Percentiles rank a stretch among this genome's conserved stretches.
These are phyloP conservation scores for Cheumatopsyche charites DNA, from an alignment of 1,140 invertebrate species.

Conservation along the genomic window DNA sequence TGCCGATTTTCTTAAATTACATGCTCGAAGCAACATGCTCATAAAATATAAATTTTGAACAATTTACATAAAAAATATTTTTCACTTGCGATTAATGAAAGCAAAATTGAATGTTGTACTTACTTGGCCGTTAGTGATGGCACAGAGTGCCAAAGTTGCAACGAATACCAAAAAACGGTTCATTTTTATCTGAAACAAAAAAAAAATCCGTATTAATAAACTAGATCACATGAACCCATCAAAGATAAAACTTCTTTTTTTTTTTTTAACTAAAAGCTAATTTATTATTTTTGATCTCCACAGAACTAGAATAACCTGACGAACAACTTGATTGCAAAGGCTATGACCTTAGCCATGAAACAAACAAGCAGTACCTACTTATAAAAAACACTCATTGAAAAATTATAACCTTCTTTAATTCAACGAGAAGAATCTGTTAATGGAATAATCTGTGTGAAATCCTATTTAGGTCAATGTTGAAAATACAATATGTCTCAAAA, in stretches of 20 bases:
- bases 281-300: too few species aligned
- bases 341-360: conserved; percentile 3
- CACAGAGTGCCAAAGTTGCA: conserved; percentile 13
- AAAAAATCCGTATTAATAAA: too few species aligned
- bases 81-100: background rate
- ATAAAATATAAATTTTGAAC: background rate
- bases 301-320: conserved; percentile 1
- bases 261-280: too few species aligned
- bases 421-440: background rate
- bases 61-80: background rate
- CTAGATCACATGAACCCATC: too few species aligned
- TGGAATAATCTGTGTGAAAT: too few species aligned
- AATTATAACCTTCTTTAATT: background rate
- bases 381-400: background rate
- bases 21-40: conserved; percentile 11
- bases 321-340: background rate
- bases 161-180: background rate
- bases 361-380: background rate
- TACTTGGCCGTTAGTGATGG: conserved; percentile 25
- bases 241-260: too few species aligned
- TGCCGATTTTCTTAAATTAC: conserved; percentile 2
- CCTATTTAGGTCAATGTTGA: too few species aligned
- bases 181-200: conserved; percentile 21
- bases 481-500: too few species aligned
- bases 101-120: background rate